Conservation (phyloP, 2,113 vertebrate species). For the Aegotheles bennettii region DNA sequence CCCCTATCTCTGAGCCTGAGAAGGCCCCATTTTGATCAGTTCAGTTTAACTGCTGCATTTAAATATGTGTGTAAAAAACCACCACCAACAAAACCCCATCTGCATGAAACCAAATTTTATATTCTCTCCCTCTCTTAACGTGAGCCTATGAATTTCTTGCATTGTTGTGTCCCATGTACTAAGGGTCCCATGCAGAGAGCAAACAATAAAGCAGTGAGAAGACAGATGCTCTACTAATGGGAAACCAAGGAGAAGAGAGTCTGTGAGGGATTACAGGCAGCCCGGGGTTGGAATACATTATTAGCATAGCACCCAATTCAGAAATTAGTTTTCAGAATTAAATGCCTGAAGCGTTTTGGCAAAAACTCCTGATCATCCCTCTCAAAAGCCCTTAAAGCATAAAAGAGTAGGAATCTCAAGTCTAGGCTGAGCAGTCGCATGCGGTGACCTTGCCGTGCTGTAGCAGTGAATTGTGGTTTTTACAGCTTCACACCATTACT, state of each 20-base stretch:
- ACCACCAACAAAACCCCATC: background rate
- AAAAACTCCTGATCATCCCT: background rate
- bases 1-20: background rate
- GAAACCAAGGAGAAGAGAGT: constrained; percentile 46
- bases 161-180: constrained; percentile 45
- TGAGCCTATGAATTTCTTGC: constrained; percentile 41
- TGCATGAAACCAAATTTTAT: constrained; percentile 44
- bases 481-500: background rate
- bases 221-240: constrained; percentile 62
- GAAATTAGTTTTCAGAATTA: constrained; percentile 57
- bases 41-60: background rate
- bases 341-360: constrained; percentile 49
- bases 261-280: constrained; percentile 62
- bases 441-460: background rate
- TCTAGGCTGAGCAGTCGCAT: background rate
- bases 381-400: background rate
- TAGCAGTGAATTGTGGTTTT: background rate
- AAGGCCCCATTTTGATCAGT: background rate
- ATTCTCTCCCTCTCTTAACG: constrained; percentile 14
- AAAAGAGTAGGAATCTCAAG: background rate
- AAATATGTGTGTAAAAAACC: background rate
- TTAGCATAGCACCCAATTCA: constrained; percentile 58
- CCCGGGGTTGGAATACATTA: constrained; percentile 52
- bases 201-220: constrained; percentile 52
- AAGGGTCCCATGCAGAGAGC: constrained; percentile 44